Evolutionary conservation across 2,113 vertebrate genomes (phyloP), one percentile per base, ranked within the genome.

Genomic region (Taurulus bubalis): DNA sequence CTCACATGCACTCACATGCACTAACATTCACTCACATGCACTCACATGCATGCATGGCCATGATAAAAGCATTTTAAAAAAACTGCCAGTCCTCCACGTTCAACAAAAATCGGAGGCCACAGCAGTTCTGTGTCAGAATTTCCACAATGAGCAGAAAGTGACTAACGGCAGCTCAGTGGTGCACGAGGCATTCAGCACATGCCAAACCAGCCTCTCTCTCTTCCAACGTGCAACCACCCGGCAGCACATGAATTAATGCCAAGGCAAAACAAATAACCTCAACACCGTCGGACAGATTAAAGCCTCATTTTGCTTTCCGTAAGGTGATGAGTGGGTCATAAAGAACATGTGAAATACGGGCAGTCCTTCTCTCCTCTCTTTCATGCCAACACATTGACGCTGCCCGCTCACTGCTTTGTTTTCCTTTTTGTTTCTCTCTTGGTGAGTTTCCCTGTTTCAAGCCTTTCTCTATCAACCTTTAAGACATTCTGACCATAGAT

Each of bases 111-210:
- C 22, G 68, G 55, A 63, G 4, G 26, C 69, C 60, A 60, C 40
- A 68, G 82, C 42, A 26, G 4, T 9, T 79, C 20, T 53, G 72
- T 53, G 78, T 91, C 88, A 92, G 55, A 84, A 3, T 91, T 90
- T 90, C 90, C 89, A 73, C 72, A 73, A 40, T 51, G 60, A 79
- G 80, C 55, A 64, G 68, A 74, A 28, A 59, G 62, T 56, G 60
- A 84, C 67, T 83, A 82, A 88, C 51, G 34, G 76, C 24, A 34
- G 75, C 59, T 74, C 36, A 36, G 53, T 77, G 62, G 62, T 56
- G 34, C 28, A 71, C 1, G 24, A 72, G 38, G 45, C 65, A 73
- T 84, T 88, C 79, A 80, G 68, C 55, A 26, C 56, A 47, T 2
- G 80, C 81, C 86, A 90, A 89, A 85, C 77, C 49, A 20, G 18